These are phyloP conservation scores for Apodemia zela DNA, from an alignment of 2,888 invertebrate species.

Conservation along the genomic window DNA sequence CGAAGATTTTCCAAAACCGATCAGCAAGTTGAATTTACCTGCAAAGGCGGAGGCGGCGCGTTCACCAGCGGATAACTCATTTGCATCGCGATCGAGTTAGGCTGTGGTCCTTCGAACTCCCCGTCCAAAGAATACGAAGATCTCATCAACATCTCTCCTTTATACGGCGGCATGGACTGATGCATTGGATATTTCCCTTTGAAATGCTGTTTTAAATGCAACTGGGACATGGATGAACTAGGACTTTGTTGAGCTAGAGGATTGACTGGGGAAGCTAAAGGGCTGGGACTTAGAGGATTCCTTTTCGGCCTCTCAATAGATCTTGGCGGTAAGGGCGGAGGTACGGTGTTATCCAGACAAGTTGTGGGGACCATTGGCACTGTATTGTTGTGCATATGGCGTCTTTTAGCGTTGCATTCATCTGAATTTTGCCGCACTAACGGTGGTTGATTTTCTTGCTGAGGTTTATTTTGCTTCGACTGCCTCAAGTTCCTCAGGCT, in stretches of 20 bases:
- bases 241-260: slow-evolving; percentile 48
- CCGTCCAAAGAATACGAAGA: slow-evolving; percentile 68
- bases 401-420: slow-evolving; percentile 44
- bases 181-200: slow-evolving; percentile 51
- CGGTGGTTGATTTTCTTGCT: slow-evolving; percentile 43
- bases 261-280: slow-evolving; percentile 36
- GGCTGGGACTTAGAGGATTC: slow-evolving; percentile 43
- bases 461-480: slow-evolving; percentile 38
- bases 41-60: slow-evolving; percentile 70
- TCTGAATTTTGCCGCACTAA: slow-evolving; percentile 56
- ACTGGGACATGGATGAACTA: slow-evolving; percentile 25
- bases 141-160: slow-evolving; percentile 44
- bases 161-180: slow-evolving; percentile 53
- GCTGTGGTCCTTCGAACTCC: slow-evolving; percentile 64
- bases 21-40: slow-evolving; percentile 47
- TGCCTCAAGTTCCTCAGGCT: slow-evolving; percentile 59
- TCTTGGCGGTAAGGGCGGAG: slow-evolving; percentile 62
- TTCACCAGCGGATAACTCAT: slow-evolving; percentile 83
- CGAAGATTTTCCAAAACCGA: slow-evolving; percentile 10
- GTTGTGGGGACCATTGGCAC: slow-evolving; percentile 67
- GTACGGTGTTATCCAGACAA: slow-evolving; percentile 61
- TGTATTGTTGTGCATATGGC: slow-evolving; percentile 54
- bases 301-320: slow-evolving; percentile 53
- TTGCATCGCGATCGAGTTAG: slow-evolving; percentile 83
- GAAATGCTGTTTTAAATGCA: slow-evolving; percentile 42